A percentile compares a stretch with the other conserved stretches of the same genome.
These are phyloP conservation scores for Eudemis profundana DNA, from an alignment of 2,888 invertebrate genomes.

Conservation along the genomic window DNA sequence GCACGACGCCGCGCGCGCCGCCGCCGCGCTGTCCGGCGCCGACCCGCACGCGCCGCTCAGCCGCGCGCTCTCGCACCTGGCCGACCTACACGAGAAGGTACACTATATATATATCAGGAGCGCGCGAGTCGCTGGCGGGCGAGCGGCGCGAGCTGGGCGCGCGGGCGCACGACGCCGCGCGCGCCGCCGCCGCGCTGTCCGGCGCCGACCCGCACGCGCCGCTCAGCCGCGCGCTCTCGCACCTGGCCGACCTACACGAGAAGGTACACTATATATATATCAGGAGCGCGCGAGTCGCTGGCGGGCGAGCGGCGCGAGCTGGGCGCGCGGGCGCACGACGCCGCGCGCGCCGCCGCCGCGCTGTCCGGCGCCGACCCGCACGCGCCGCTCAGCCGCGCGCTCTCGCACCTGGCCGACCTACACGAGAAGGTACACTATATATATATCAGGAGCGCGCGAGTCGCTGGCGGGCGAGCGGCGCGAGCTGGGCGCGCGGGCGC, in stretches of 20 bases:
- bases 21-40: conserved; percentile 93
- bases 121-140: too few species aligned
- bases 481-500: too few species aligned
- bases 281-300: conserved; percentile 91
- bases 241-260: conserved; percentile 93
- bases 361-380: conserved; percentile 94
- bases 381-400: conserved; percentile 91
- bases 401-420: conserved; percentile 93
- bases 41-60: conserved; percentile 94
- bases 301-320: too few species aligned
- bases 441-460: conserved; percentile 88
- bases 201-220: conserved; percentile 91
- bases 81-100: conserved; percentile 87
- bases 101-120: too few species aligned
- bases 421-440: conserved; percentile 88
- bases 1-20: too few species aligned
- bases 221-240: conserved; percentile 92
- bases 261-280: conserved; percentile 81
- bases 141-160: too few species aligned
- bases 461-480: conserved; percentile 91
- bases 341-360: too few species aligned
- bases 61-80: conserved; percentile 87
- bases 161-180: too few species aligned
- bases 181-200: too few species aligned
- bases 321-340: too few species aligned